Evolutionary conservation across 2,113 vertebrate genomes (phyloP).

Genomic region (Macrotus californicus): DNA sequence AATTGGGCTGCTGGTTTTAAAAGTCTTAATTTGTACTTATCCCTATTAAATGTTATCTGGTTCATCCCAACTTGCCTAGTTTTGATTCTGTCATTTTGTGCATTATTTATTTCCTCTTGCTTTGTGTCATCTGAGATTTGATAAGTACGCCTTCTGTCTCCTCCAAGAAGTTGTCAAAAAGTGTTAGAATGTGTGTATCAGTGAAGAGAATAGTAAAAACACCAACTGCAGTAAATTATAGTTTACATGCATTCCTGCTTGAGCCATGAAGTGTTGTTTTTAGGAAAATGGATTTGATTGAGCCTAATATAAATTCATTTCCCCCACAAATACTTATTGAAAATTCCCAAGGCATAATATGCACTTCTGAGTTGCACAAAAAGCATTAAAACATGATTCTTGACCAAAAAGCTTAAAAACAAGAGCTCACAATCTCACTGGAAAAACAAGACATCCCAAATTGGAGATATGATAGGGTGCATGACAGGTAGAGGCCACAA

Average conservation of each 20-base stretch:
- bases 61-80: constrained; percentile 21
- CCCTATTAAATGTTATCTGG: constrained; percentile 19
- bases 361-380: constrained; percentile 1
- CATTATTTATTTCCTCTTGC: constrained; percentile 56
- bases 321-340: constrained; percentile 2
- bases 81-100: constrained; percentile 42
- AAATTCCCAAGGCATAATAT: background rate
- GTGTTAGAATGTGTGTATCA: constrained; percentile 27
- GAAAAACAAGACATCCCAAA: background rate
- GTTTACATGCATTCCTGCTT: background rate
- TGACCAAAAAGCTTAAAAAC: constrained; percentile 11
- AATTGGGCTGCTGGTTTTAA: background rate
- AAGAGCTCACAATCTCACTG: background rate
- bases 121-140: constrained; percentile 57
- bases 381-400: background rate
- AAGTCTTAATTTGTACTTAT: constrained; percentile 10
- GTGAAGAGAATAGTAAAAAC: constrained; percentile 37
- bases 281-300: constrained; percentile 24
- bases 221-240: constrained; percentile 14
- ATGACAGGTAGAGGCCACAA: background rate
- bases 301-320: constrained; percentile 21
- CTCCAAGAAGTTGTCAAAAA: constrained; percentile 56
- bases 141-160: constrained; percentile 49
- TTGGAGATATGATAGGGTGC: background rate
- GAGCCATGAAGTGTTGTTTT: background rate